Base-by-base conservation (phyloP, 2,888 invertebrate genomes). In the Idaea dimidiata region DNA sequence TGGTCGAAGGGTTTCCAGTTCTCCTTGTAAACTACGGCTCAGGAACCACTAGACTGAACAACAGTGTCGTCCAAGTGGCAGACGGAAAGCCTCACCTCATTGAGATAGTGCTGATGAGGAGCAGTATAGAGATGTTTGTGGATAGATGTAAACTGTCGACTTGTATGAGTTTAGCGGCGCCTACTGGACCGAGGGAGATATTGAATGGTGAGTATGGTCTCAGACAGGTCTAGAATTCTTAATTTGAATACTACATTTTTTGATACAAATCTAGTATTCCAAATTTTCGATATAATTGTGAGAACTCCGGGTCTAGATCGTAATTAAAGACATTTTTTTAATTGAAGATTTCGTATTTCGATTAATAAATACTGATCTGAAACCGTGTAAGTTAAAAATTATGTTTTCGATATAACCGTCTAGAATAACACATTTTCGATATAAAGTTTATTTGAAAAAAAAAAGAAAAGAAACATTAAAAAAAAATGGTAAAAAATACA, bases 51-150 rank as follows among this genome's bases (percentile, higher is more conserved):
- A 94, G 94, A 69, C 91, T 96, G 54, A 95, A 95, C 80, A 94
- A 96, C 80, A 93, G 94, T 63, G 94, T 95, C 24, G 95, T 96
- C 17, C 94, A 95, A 74, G 91, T 99, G 31, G 95, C 95, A 58
- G 97, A 98, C 76, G 97, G 98, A 1, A 95, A 96, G 72, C 96
- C 95, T 76, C 99, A 99, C 85, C 94, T 95, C 60, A 95, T 99
- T 72, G 97, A 97, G 74, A 96, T 99, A 16, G 94, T 95, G 17
- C 94, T 95, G 18, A 94, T 94, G 84, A 89, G 88, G 69, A 89
- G 91, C 33, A 94, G 93, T 59, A 95, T 97, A 54, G 96, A 96
- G 77, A 94, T 97, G 94, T 95, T 95, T 58, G 96, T 97, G 14
- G 97, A 97, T 80, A 93, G 95, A 71, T 96, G 96, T 78, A 94